Percentiles rank a stretch among this genome's conserved stretches.
These are phyloP conservation scores for Ceyx melanurus DNA, from an alignment of 2,113 vertebrate species.

Conservation along the genomic window DNA sequence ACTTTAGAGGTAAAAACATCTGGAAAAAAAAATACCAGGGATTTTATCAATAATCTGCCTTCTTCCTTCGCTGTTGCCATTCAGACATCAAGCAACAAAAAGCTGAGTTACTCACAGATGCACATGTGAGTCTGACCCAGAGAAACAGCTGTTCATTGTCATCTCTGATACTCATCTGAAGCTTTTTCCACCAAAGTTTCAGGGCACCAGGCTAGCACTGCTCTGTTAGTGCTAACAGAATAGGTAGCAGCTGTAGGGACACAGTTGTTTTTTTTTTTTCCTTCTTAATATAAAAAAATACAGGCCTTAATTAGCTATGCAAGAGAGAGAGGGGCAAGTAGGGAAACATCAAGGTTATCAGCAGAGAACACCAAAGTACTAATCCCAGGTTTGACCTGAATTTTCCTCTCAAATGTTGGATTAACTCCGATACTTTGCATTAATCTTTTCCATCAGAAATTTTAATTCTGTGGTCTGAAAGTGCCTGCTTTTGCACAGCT, in stretches of 20 bases:
- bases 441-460: constrained; percentile 38
- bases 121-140: background rate
- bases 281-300: background rate
- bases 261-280: rapidly evolving
- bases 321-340: background rate
- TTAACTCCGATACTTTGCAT: constrained; percentile 27
- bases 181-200: background rate
- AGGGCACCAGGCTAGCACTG: background rate
- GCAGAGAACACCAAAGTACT: background rate
- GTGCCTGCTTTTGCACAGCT: background rate
- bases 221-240: background rate
- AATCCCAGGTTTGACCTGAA: constrained; percentile 52
- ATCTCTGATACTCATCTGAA: background rate
- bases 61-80: background rate
- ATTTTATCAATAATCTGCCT: background rate
- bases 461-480: background rate
- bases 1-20: background rate
- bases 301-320: background rate
- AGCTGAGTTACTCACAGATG: background rate
- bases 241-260: background rate
- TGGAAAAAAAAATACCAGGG: background rate
- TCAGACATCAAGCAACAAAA: background rate
- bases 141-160: background rate
- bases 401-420: constrained; percentile 36
- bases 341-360: constrained; percentile 25